A percentile compares a stretch with the other conserved stretches of the same genome.
These are phyloP conservation scores for Denticeps clupeoides DNA, from an alignment of 2,797 vertebrate genomes.

Conservation along the genomic window DNA sequence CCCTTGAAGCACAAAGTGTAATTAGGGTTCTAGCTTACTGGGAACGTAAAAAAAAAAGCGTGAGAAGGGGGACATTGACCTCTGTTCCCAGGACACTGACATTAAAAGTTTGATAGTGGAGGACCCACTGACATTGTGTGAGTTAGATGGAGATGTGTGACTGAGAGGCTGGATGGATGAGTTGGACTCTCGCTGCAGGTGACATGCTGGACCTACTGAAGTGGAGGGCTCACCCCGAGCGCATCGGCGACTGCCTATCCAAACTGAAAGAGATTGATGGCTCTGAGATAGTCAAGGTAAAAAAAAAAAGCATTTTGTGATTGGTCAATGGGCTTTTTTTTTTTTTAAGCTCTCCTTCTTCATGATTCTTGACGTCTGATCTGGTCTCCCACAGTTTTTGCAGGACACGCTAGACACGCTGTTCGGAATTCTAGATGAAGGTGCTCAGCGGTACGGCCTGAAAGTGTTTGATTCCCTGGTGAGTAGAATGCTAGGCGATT, in stretches of 20 bases:
- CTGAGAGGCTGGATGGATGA: too few relatives aligned
- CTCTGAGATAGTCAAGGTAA: conserved; percentile 96
- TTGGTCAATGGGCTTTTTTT: background rate
- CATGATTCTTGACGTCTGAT: background rate
- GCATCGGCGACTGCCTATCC: conserved; percentile 88
- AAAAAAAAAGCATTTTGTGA: background rate
- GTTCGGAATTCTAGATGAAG: conserved; percentile 95
- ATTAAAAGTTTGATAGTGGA: too few relatives aligned
- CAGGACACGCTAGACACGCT: conserved; percentile 96
- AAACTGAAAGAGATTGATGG: conserved; percentile 97
- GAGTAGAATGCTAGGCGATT: too few relatives aligned
- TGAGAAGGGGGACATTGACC: too few relatives aligned
- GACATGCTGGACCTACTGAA: conserved; percentile 96
- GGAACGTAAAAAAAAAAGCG: too few relatives aligned
- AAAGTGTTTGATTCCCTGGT: conserved; percentile 97
- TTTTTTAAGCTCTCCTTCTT: conserved; percentile 7
- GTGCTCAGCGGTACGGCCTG: conserved; percentile 84
- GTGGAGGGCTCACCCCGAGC: conserved; percentile 92
- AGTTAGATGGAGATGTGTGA: too few relatives aligned
- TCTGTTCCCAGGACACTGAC: too few relatives aligned
- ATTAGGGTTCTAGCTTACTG: too few relatives aligned
- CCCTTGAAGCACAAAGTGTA: too few relatives aligned
- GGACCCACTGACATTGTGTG: too few relatives aligned
- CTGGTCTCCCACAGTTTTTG: conserved; percentile 66
- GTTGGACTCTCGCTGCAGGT: too few relatives aligned